These are phyloP conservation scores for Cheilinus undulatus DNA, from an alignment of 2,113 vertebrate species.

Conservation along the genomic window DNA sequence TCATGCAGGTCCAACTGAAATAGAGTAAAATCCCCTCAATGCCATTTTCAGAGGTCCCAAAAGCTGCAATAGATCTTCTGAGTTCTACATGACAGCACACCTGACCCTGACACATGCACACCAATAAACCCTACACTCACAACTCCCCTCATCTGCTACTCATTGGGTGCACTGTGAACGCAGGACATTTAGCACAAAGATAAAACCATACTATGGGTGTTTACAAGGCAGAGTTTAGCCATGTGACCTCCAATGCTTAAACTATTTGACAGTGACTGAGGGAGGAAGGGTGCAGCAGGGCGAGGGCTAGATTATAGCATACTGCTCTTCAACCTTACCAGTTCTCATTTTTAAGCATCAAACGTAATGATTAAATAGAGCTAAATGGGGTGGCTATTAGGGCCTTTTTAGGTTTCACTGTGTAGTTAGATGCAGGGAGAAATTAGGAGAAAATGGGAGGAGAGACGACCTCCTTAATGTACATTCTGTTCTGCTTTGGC, in stretches of 20 bases:
- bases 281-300: conserved; percentile 50
- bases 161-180: conserved; percentile 62
- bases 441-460: conserved; percentile 48
- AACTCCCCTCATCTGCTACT: conserved; percentile 75
- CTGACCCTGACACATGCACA: conserved; percentile 61
- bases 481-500: conserved; percentile 82
- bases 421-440: conserved; percentile 22
- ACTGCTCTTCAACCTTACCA: conserved; percentile 63
- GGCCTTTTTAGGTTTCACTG: background rate
- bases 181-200: conserved; percentile 68
- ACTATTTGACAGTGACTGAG: conserved; percentile 46
- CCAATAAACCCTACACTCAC: conserved; percentile 55
- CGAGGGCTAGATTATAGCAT: conserved; percentile 23
- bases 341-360: conserved; percentile 22
- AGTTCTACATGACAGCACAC: conserved; percentile 52
- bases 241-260: conserved; percentile 63
- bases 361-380: conserved; percentile 28
- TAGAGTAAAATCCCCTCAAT: conserved; percentile 35
- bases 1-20: no score
- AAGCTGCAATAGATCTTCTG: conserved; percentile 60
- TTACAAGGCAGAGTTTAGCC: conserved; percentile 72
- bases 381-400: no score
- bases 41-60: conserved; percentile 43
- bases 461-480: conserved; percentile 73
- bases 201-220: conserved; percentile 60